A percentile compares a stretch with the other conserved stretches of the same genome.
Evolutionary conservation across 2,888 invertebrate species (phyloP).

Genomic region (Alloplasta piceator): DNA sequence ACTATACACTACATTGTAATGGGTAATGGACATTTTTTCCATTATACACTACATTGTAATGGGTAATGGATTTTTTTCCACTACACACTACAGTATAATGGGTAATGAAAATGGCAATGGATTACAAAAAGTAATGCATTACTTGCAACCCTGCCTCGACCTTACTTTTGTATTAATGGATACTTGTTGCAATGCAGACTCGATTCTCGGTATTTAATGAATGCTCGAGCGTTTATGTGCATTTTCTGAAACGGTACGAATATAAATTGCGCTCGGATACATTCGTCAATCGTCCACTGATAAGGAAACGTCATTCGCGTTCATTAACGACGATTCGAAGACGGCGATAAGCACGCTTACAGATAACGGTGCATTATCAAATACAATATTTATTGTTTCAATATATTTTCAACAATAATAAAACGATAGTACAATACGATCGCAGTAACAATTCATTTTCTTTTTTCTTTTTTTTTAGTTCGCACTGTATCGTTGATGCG

Average conservation of each 20-base stretch:
- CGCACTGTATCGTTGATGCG: slow-evolving; percentile 47
- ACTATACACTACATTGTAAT: too few species aligned
- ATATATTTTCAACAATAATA: slow-evolving; percentile 76
- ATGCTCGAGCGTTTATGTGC: neutral
- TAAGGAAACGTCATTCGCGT: neutral
- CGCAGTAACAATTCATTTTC: slow-evolving; percentile 70
- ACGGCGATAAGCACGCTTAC: neutral
- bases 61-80: too few species aligned
- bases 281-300: neutral
- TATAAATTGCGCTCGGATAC: neutral
- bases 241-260: neutral
- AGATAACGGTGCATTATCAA: slow-evolving; percentile 53
- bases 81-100: too few species aligned
- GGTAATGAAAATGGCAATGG: too few species aligned
- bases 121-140: too few species aligned
- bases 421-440: slow-evolving; percentile 72
- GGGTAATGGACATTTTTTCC: too few species aligned
- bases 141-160: too few species aligned
- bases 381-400: slow-evolving; percentile 76
- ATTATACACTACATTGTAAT: too few species aligned
- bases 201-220: slow-evolving; percentile 10
- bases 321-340: neutral
- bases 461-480: slow-evolving; percentile 39
- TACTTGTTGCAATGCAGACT: slow-evolving; percentile 16
- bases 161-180: neutral